Evolutionary conservation across 1,140 invertebrate genomes (phyloP), one percentile per base, ranked within the genome.

Genomic region (Coptotermes formosanus): DNA sequence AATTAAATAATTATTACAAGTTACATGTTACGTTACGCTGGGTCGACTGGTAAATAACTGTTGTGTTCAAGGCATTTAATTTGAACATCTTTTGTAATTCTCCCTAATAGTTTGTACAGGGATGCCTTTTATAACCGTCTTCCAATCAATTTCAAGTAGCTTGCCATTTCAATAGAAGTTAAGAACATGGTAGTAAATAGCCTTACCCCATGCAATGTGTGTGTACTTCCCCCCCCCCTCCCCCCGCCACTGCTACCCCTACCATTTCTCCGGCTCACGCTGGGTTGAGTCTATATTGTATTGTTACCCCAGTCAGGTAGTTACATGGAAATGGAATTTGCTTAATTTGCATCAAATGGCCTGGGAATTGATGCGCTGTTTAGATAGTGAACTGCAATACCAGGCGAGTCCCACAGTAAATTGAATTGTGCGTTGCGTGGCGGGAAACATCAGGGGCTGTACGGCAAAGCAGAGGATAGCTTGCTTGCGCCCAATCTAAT

Each of bases 251-350:
- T 21, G 3, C 38, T 38, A 38, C 38, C 38, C 38, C 38, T 38
- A 38, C 38, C 38, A 38, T 38, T 38, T 16, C 16, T 16, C 52
- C 4, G 21, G 19, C 52, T 16, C 52, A 21, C 25, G 25, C 7
- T 30, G 64, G 16, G 64, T 30, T 75, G 59, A 30, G 64, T 75
- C 64, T 75, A 75, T 75, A 75, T 75, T 75, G 64, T 75, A 75
- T 75, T 75, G 64, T 75, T 75, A 75, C n/a, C 64, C 25, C 64
- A 75, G 64, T 75, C 64, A 86, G 84, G 45, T 52, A 86, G 55
- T 64, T 25, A 87, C 64, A 87, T 85, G 86, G 69, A 82, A 82
- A 59, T 44, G 38, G 84, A 82, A 87, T 87, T 86, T 85, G 84
- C 83, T 87, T 87, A 52, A 32, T 48, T 85, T 87, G 87, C 82